phyloP scores from a whole-genome alignment of 2,797 vertebrate species.

The Molossus alvarezi region DNA sequence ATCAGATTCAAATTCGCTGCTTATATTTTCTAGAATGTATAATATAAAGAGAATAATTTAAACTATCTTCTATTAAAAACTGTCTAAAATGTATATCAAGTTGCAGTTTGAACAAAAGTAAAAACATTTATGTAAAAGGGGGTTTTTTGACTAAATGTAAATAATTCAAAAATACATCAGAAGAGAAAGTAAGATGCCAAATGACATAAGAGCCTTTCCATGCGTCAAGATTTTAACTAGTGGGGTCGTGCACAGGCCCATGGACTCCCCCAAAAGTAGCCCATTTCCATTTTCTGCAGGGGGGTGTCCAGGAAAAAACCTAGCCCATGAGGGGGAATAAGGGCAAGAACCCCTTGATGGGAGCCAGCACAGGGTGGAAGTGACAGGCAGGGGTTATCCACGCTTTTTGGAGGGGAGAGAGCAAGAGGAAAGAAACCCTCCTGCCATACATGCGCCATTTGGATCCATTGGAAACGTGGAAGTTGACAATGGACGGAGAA shows the following conservation, averaged over 20 bases:
- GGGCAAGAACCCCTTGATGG: not conserved
- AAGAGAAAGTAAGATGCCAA: not conserved
- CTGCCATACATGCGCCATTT: not conserved
- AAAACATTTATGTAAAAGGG: not conserved
- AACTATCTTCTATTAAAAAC: not conserved
- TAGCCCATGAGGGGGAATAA: not conserved
- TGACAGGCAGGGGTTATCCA: not conserved
- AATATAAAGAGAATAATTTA: not conserved
- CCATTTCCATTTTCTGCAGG: not conserved
- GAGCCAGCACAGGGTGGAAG: not conserved
- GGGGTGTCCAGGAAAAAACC: not conserved
- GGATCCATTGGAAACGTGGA: not conserved
- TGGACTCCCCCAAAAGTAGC: not conserved
- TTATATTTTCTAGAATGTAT: conserved; percentile 54
- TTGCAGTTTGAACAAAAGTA: not conserved
- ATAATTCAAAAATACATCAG: not conserved
- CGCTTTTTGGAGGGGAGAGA: not conserved
- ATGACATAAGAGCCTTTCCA: not conserved
- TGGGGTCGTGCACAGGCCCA: not conserved
- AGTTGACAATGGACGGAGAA: not conserved
- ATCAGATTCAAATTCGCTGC: not conserved
- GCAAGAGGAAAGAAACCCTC: not conserved
- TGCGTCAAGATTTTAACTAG: not conserved
- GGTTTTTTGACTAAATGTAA: not conserved
- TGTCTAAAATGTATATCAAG: conserved; percentile 23